Evolutionary conservation across 2,888 invertebrate genomes (phyloP), one percentile per base, ranked within the genome.

Genomic region (Dromius quadrimaculatus): DNA sequence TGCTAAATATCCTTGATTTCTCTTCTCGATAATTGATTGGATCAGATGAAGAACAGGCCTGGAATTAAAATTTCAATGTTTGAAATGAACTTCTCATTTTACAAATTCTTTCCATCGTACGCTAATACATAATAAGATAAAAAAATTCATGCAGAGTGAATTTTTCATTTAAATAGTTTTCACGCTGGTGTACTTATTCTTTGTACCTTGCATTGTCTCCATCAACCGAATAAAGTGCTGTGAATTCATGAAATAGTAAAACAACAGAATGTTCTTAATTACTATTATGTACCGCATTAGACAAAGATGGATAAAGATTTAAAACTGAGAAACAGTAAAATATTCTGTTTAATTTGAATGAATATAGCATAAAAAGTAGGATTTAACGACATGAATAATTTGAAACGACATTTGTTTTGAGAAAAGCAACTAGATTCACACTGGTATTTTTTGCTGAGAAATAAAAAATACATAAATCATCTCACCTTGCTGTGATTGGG

Each of bases 131-230:
- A 47, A n/a, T 20, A 47, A 6, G n/a, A n/a, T n/a, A 23, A 47
- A 47, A 47, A 47, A 47, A 22, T 3, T 20, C 47, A 22, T 23
- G 22, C 23, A 23, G n/a, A 47, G n/a, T 47, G 9, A 47, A 47
- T 47, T 19, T 57, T 59, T 59, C 59, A 59, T 59, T 59, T 36
- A 59, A 59, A 59, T 59, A 59, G 36, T 59, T 59, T 61, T 61
- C 61, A 61, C 23, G 41, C 61, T 22, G 22, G 2, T 22, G n/a
- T n/a, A n/a, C n/a, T n/a, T n/a, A 6, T 9, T 23, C 61, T 22
- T 61, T 38, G 38, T 61, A 61, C 13, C 36, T 28, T 23, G 28
- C 15, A 54, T 54, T 20, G 22, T 47, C 22, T 20, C 20, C 28
- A 61, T 61, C 20, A 41, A 36, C 19, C 11, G 61, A 61, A 61